Evolutionary conservation across 2,113 vertebrate genomes (phyloP).

Genomic region (Bubalus kerabau): DNA sequence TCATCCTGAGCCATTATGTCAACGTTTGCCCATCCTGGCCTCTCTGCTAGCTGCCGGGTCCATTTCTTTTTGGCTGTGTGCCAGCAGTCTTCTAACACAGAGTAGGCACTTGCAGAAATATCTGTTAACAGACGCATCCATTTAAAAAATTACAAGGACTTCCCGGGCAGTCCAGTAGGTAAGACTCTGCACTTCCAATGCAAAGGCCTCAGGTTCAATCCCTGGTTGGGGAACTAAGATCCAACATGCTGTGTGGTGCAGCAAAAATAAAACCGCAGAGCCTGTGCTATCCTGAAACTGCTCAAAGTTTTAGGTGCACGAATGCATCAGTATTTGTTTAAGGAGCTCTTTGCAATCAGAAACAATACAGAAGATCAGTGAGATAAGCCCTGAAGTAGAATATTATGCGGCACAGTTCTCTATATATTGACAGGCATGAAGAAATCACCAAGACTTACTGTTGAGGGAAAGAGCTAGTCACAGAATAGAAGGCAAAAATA

Average conservation of each 20-base stretch:
- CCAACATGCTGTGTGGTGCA: neutral
- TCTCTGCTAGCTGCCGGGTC: neutral
- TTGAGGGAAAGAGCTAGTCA: neutral
- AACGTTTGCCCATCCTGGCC: neutral
- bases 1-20: neutral
- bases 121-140: neutral
- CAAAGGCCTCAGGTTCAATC: neutral
- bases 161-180: neutral
- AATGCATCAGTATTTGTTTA: neutral
- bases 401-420: neutral
- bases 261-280: neutral
- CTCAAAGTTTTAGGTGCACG: rapidly evolving
- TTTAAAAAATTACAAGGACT: neutral
- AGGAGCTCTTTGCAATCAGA: neutral
- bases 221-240: neutral
- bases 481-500: neutral
- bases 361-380: neutral
- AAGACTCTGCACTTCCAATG: neutral
- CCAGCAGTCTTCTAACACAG: neutral
- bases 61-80: neutral
- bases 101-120: neutral
- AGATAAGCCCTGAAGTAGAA: neutral
- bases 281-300: neutral
- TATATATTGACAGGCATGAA: neutral
- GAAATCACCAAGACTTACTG: neutral